These are phyloP conservation scores for Labeo catla DNA, from an alignment of 2,113 vertebrate species.

Conservation along the genomic window DNA sequence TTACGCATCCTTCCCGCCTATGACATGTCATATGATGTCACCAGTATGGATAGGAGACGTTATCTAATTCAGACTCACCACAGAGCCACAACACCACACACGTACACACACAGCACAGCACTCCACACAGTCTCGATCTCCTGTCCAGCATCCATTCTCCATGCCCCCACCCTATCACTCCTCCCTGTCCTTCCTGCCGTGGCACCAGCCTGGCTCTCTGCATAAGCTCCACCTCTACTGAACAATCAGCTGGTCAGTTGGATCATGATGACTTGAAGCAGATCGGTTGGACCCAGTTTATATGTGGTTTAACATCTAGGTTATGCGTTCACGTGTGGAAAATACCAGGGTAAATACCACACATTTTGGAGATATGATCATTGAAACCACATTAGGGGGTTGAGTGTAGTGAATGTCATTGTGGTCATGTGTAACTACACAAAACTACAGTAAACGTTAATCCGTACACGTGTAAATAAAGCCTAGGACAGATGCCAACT, in stretches of 20 bases:
- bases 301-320: neutral
- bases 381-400: neutral
- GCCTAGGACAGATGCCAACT: neutral
- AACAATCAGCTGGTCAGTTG: conserved; percentile 53
- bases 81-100: conserved; percentile 18
- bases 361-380: neutral
- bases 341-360: neutral
- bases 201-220: conserved; percentile 71
- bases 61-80: conserved; percentile 60
- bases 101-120: conserved; percentile 7
- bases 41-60: conserved; percentile 62
- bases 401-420: neutral
- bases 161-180: conserved; percentile 31
- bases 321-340: neutral
- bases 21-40: conserved; percentile 68
- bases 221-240: conserved; percentile 46
- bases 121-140: conserved; percentile 45
- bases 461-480: neutral
- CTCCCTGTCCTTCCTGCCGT: conserved; percentile 70
- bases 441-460: neutral
- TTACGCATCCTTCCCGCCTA: conserved; percentile 48
- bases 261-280: neutral
- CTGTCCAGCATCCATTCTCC: conserved; percentile 60
- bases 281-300: neutral
- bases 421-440: neutral